Evolutionary conservation across 2,888 invertebrate species (phyloP), one percentile per base, ranked within the genome.

Genomic region (Standfussiana lucernea): DNA sequence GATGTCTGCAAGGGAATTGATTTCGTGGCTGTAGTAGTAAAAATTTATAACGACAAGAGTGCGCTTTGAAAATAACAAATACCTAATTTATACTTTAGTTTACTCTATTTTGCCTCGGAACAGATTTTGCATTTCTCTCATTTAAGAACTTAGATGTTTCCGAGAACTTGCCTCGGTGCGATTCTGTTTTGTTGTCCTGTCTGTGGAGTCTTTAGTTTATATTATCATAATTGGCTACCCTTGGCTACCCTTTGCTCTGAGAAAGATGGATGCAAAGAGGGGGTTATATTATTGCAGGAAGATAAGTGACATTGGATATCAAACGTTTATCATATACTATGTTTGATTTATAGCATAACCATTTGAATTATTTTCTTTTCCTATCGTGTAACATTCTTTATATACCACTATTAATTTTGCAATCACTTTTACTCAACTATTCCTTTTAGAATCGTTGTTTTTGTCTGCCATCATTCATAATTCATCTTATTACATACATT

Each of bases 1-100:
- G 86, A 87, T 88, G 92, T 90, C 89, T 88, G 85, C 77, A 76
- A 86, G 86, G 85, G 89, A 93, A 92, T 93, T 91, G 92, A 93
- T 92, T 93, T 91, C 86, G 80, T 80, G 68, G 74, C 80, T 84
- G 74, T 79, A 83, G 85, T 77, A 78, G 70, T 83, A 82, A 87
- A 86, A 84, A 45, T 79, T 77, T 66, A 82, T 83, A 85, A 85
- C 79, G 78, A 74, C 76, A 72, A 68, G 37, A 70, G 56, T 71
- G 56, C 68, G 66, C 72, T 45, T 45, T 21, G 67, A 59, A 72
- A 69, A 53, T 1, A 81, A 64, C n/a, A 70, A 77, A 65, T 81
- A n/a, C n/a, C n/a, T n/a, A 75, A 70, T 75, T 65, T 84, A 84
- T 80, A 62, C 18, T 72, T 77, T 70, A 50, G 62, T 75, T 64